Evolutionary conservation across 1,140 invertebrate genomes (phyloP).

Genomic region (Panagrolaimus sp.): DNA sequence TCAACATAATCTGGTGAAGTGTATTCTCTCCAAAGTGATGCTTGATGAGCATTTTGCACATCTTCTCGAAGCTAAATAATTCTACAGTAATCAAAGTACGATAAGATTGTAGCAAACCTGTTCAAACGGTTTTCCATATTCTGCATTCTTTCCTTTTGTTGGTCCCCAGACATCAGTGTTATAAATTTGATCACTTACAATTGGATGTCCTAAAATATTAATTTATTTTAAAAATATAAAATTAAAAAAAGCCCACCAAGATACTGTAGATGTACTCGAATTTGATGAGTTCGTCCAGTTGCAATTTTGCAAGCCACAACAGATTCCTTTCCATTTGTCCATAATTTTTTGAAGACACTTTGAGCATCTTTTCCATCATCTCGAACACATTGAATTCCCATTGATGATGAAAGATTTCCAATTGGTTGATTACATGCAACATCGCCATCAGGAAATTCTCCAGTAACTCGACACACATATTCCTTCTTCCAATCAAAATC

Average conservation of each 20-base stretch:
- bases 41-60: conserved; percentile 28
- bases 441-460: conserved; percentile 81
- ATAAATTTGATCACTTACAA: conserved; percentile 91
- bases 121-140: conserved; percentile 82
- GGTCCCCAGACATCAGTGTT: conserved; percentile 85
- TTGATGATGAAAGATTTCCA: conserved; percentile 85
- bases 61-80: conserved; percentile 34
- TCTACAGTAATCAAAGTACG: too few relatives aligned
- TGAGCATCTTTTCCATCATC: conserved; percentile 73
- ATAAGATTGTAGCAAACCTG: conserved; percentile 62
- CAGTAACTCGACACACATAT: conserved; percentile 91
- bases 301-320: conserved; percentile 82
- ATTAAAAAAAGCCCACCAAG: conserved; percentile 67
- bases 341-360: conserved; percentile 81
- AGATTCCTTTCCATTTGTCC: conserved; percentile 71
- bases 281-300: conserved; percentile 96
- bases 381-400: conserved; percentile 82
- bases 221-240: conserved; percentile 22
- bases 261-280: conserved; percentile 95
- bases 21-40: conserved; percentile 34
- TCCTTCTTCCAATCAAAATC: conserved; percentile 80
- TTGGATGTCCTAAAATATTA: conserved; percentile 74
- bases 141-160: conserved; percentile 81
- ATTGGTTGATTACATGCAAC: conserved; percentile 83
- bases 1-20: conserved; percentile 44